phyloP scores from a whole-genome alignment of 2,888 invertebrate genomes.

The Entomobrya proxima region DNA sequence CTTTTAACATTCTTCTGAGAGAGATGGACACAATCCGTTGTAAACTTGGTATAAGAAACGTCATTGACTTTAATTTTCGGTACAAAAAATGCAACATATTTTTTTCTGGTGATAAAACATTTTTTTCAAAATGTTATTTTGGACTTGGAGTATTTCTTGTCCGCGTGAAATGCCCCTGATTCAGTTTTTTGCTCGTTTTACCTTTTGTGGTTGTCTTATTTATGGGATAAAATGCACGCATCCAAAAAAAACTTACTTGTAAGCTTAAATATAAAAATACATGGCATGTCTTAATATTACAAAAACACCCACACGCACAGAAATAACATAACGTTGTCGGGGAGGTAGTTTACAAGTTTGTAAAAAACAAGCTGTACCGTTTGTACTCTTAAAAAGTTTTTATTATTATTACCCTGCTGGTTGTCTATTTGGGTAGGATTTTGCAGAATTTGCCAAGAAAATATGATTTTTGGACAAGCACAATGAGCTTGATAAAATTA shows the following conservation, averaged over 20 bases:
- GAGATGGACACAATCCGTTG: background rate
- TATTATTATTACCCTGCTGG: background rate
- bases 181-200: background rate
- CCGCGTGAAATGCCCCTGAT: background rate
- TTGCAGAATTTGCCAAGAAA: constrained; percentile 16
- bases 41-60: background rate
- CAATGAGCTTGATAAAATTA: constrained; percentile 26
- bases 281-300: background rate
- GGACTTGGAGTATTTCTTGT: background rate
- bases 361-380: background rate
- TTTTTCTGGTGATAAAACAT: background rate
- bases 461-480: constrained; percentile 7
- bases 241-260: background rate
- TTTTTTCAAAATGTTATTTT: background rate
- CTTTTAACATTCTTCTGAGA: too few species aligned
- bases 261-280: background rate
- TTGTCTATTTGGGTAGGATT: background rate
- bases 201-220: background rate
- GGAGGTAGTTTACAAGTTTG: background rate
- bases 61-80: constrained; percentile 26
- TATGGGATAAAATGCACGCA: constrained; percentile 38
- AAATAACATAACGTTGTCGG: background rate
- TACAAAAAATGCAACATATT: background rate
- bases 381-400: background rate
- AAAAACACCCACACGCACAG: constrained; percentile 24